Evolutionary conservation across 2,113 vertebrate genomes (phyloP).

Genomic region (Rattus rattus): DNA sequence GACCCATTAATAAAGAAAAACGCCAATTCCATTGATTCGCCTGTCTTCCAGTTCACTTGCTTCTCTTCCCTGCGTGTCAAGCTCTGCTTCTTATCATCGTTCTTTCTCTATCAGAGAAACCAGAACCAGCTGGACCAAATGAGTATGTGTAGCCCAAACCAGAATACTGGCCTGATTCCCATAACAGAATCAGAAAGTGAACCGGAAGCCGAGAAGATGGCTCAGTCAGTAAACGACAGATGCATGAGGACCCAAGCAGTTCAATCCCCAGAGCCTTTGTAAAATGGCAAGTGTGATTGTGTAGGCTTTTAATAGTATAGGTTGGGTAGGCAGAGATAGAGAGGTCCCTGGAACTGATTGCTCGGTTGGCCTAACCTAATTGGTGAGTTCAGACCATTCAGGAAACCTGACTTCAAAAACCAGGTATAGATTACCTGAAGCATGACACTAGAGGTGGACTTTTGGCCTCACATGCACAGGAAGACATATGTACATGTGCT

Average conservation of each 20-base stretch:
- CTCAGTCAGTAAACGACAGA: not conserved
- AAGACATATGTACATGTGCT: not conserved
- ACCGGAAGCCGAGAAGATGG: not conserved
- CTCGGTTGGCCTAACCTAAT: not conserved
- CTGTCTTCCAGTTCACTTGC: constrained; percentile 62
- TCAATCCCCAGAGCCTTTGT: not conserved
- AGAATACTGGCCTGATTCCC: not conserved
- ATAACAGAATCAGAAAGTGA: not conserved
- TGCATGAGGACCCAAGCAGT: not conserved
- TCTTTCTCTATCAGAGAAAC: not conserved
- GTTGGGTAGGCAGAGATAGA: not conserved
- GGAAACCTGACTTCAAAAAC: not conserved
- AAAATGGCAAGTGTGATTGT: not conserved
- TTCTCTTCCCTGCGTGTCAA: not conserved
- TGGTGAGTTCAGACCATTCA: not conserved
- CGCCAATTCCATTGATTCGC: constrained; percentile 54
- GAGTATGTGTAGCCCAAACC: not conserved
- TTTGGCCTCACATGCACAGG: not conserved
- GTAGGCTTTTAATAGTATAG: not conserved
- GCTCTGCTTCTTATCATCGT: not conserved
- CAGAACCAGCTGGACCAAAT: not conserved
- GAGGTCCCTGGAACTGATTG: not conserved
- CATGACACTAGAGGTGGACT: not conserved
- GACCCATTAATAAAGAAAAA: constrained; percentile 72
- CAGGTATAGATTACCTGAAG: not conserved